Evolutionary conservation across 2,113 vertebrate species (phyloP), one percentile per base, ranked within the genome.

Genomic region (Gambusia holbrooki): DNA sequence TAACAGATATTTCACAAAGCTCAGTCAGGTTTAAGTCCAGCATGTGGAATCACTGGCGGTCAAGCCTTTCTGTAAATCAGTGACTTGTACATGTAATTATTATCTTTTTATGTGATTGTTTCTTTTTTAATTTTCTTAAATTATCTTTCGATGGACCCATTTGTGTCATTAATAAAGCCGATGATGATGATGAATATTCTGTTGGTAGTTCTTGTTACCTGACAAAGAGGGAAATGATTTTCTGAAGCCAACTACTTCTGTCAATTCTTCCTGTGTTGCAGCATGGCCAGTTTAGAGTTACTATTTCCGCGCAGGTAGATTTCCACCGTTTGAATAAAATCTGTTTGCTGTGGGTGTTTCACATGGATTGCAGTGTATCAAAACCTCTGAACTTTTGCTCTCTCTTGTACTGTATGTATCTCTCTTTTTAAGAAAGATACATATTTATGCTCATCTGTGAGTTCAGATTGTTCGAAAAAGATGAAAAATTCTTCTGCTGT

Each of bases 281-380:
- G 95, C 89, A 80, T 95, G 89, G 89, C 82, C 86, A 92, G 94
- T 84, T 87, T 95, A 84, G 92, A 94, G 87, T 87, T 94, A 77
- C 84, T 95, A 75, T 93, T 93, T 84, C 93, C 93, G 17, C 91
- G 86, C 77, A 95, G 95, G 95, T 95, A 95, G 62, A 90, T 85
- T 32, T 37, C 45, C 63, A 14, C 25, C 25, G 22, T 66, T 64
- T 84, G 64, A 8, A 76, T 80, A 62, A 5, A 35, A 7, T 81
- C 48, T 79, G 7, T 73, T 48, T 74, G 71, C 62, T 69, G 73
- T 84, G 80, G 45, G 14, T 54, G 69, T 51, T 70, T 77, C 30
- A 40, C 9, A 65, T 33, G 28, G 67, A 40, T 11, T 45, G 71
- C n/a, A 33, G 54, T 45, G 45, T 62, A 0, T 60, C 22, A 42